Evolutionary conservation across 2,888 invertebrate species (phyloP).

Genomic region (Diarsia dahlii): DNA sequence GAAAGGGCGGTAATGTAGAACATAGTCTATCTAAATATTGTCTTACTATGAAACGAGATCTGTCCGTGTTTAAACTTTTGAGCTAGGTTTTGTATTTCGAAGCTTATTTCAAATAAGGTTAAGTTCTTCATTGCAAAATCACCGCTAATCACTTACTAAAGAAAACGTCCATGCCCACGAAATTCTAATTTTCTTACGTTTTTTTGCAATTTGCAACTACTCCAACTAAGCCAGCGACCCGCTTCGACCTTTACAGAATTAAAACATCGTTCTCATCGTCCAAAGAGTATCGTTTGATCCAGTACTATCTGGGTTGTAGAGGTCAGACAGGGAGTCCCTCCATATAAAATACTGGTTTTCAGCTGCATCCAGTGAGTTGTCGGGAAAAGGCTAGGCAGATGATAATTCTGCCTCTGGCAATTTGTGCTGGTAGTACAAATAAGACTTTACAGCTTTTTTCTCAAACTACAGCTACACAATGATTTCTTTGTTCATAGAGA

Average conservation of each 20-base stretch:
- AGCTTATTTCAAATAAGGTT: background rate
- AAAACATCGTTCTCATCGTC: background rate
- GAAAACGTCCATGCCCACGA: too few relatives aligned
- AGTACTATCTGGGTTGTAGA: background rate
- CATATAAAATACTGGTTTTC: background rate
- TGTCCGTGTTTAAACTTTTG: background rate
- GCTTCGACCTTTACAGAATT: background rate
- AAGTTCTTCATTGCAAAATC: background rate
- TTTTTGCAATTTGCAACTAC: too few relatives aligned
- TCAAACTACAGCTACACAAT: background rate
- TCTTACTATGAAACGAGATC: background rate
- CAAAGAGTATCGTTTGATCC: background rate
- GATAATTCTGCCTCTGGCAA: background rate
- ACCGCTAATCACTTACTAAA: too few relatives aligned
- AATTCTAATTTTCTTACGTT: too few relatives aligned
- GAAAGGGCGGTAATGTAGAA: conserved; percentile 1
- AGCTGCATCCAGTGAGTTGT: too few relatives aligned
- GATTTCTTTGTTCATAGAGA: background rate
- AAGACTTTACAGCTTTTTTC: background rate
- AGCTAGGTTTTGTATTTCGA: background rate
- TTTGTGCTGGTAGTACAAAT: background rate
- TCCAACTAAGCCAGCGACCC: too few relatives aligned
- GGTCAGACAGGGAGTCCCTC: too few relatives aligned
- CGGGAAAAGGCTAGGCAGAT: too few relatives aligned
- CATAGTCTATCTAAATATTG: background rate